phyloP scores from a whole-genome alignment of 35 echinoderm and acorn worm species.

The Eucidaris tribuloides region DNA sequence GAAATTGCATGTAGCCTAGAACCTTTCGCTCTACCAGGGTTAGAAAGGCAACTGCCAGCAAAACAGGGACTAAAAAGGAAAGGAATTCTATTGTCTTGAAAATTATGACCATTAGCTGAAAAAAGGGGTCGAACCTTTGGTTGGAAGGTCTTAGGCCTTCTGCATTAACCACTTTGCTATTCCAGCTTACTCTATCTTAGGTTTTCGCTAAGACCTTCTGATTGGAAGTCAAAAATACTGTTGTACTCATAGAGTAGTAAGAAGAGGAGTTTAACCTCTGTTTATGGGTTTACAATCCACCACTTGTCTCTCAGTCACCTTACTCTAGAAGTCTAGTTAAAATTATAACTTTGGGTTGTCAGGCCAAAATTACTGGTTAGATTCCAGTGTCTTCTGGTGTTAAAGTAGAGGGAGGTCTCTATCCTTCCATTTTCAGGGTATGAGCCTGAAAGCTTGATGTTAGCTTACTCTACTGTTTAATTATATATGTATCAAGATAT shows the following conservation, averaged over 20 bases:
- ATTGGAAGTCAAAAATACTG: slow-evolving; percentile 58
- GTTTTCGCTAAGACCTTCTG: background rate
- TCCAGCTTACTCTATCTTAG: slow-evolving; percentile 17
- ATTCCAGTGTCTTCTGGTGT: slow-evolving; percentile 19
- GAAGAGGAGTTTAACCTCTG: slow-evolving; percentile 29
- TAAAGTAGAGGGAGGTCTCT: slow-evolving; percentile 43
- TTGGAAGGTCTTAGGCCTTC: slow-evolving; percentile 41
- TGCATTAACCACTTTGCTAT: slow-evolving; percentile 60
- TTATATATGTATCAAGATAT: background rate
- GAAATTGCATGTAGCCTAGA: slow-evolving; percentile 75
- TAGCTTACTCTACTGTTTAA: slow-evolving; percentile 56
- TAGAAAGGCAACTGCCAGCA: slow-evolving; percentile 51
- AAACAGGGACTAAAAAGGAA: slow-evolving; percentile 14
- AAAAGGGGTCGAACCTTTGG: slow-evolving; percentile 51
- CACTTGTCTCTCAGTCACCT: slow-evolving; percentile 47
- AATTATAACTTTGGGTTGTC: slow-evolving; percentile 37
- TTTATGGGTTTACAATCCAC: slow-evolving; percentile 46
- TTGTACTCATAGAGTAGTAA: slow-evolving; percentile 48
- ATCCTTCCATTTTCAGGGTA: slow-evolving; percentile 54
- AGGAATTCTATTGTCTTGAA: slow-evolving; percentile 17
- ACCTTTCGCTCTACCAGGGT: slow-evolving; percentile 74
- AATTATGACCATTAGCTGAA: slow-evolving; percentile 24
- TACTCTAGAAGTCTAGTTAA: slow-evolving; percentile 11
- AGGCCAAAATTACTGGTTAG: slow-evolving; percentile 25
- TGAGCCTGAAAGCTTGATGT: slow-evolving; percentile 62